Evolutionary conservation across 1,140 invertebrate genomes (phyloP).

Genomic region (Calosoma granatense): DNA sequence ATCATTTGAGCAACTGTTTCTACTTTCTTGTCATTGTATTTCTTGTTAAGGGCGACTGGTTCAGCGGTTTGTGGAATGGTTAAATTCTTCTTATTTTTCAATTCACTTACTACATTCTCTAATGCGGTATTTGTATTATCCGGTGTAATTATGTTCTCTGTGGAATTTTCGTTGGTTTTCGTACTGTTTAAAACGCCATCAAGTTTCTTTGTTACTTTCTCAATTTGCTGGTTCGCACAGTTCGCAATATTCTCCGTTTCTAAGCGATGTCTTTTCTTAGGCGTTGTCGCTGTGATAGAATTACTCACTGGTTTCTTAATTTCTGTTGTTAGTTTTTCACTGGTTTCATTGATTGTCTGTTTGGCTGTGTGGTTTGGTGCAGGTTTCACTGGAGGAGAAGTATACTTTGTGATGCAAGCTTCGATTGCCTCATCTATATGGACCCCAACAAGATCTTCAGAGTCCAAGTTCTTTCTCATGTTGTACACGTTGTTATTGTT

Average conservation of each 20-base stretch:
- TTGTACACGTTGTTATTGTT: constrained; percentile 22
- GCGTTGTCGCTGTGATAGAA: constrained; percentile 35
- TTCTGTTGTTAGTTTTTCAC: constrained; percentile 15
- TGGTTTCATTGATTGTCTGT: neutral
- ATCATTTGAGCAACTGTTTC: constrained; percentile 33
- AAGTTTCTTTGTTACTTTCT: constrained; percentile 17
- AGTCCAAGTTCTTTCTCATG: constrained; percentile 10
- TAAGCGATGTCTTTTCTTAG: constrained; percentile 49
- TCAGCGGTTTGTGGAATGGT: constrained; percentile 15
- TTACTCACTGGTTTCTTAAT: constrained; percentile 23
- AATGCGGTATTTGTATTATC: constrained; percentile 18
- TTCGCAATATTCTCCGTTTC: constrained; percentile 27
- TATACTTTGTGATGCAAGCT: constrained; percentile 43
- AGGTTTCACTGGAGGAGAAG: neutral
- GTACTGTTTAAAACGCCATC: constrained; percentile 3
- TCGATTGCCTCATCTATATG: constrained; percentile 51
- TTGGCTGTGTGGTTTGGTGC: constrained; percentile 9
- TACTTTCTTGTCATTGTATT: constrained; percentile 13
- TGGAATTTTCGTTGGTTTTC: constrained; percentile 9
- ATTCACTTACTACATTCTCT: constrained; percentile 27
- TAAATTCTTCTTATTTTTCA: constrained; percentile 29
- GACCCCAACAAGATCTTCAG: constrained; percentile 23
- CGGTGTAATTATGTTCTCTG: constrained; percentile 17
- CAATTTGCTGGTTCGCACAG: constrained; percentile 17
- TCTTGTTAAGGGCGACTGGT: constrained; percentile 5